Base-by-base conservation (phyloP, 2,113 vertebrate species). In the Callipepla squamata region DNA sequence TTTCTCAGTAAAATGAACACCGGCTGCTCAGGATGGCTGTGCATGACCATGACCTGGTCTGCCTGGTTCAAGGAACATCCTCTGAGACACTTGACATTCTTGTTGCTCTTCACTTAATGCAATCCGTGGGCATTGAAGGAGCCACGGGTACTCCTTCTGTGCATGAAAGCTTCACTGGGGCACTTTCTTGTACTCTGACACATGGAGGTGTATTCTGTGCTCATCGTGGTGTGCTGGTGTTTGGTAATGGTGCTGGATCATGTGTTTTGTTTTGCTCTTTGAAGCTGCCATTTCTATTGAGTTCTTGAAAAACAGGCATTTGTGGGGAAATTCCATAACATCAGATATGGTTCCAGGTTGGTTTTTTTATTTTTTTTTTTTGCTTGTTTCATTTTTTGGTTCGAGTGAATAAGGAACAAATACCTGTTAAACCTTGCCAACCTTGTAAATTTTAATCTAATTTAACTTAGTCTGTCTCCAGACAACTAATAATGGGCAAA, bases 151-250 rank as follows among this genome's bases (percentile, higher is more conserved):
- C 47, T 50, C 45, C 38, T 36, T 36, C 47, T 26, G 3, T 21
- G 14, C 59, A 30, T 32, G 42, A 47, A n/a, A 1, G 1, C 55
- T 67, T 55, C 25, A 47, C 48, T 10, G 42, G 44, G 26, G 26
- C 19, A 5, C 44, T 63, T 80, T 65, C 20, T 34, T 5, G 21
- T 32, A 34, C 4, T 40, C 44, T 75, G 48, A 48, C 6, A 8
- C 0, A 0, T 13, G 1, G 1, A 34, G 42, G 4, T 58, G 10
- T n/a, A n/a, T 58, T 20, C 32, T 58, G 4, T 7, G 55, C 32
- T 20, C 55, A 32, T 58, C 32, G 12, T 18, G 19, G 30, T n/a
- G 53, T 17, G 28, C 53, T 16, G 6, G 53, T 17, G 9, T 53
- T 32, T 58, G 55, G 55, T 32, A 18, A n/a, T 12, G n/a, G 55